Evolutionary conservation across 2,888 invertebrate species (phyloP), one percentile per base, ranked within the genome.

Genomic region (Heliconius hortense): DNA sequence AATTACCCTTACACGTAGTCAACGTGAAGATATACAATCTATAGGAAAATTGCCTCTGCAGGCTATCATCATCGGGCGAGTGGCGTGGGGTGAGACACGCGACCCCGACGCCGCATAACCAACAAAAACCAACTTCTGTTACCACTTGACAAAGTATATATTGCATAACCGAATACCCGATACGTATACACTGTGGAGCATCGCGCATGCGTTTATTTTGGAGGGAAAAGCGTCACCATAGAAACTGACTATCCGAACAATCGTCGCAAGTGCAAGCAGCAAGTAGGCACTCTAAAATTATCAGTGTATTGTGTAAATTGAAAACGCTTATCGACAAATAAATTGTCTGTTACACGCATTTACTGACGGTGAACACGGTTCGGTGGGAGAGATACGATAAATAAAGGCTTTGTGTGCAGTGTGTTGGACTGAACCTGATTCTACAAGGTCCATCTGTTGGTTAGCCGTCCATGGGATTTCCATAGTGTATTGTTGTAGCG

Each of bases 171-270:
- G 53, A 71, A 59, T 24, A 26, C 31, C 68, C 24, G 31, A n/a
- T 69, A 69, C 69, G 15, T 15, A 24, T 74, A 75, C 79, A 26
- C 26, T 18, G 79, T 76, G 75, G 77, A 80, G 78, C 79, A 80
- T 79, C 83, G 90, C 93, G 93, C 92, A 92, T 92, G 93, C 92
- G 92, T 87, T 82, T 80, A 80, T 92, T 92, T 93, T 92, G 93
- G 92, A 92, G 92, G 92, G 92, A 93, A 92, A 91, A 88, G 87
- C 88, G 91, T 92, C 87, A 87, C 84, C 87, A 93, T 92, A 82
- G 86, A 86, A 80, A 92, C 89, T 82, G 81, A 82, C 31, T 62
- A 35, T 71, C 70, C 39, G 62, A 28, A 74, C 70, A 74, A 74
- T 56, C 64, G 66, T 48, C 64, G 69, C 73, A 76, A 69, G 73